Evolutionary conservation across 1,140 invertebrate genomes (phyloP).

Genomic region (Drosophila hydei): DNA sequence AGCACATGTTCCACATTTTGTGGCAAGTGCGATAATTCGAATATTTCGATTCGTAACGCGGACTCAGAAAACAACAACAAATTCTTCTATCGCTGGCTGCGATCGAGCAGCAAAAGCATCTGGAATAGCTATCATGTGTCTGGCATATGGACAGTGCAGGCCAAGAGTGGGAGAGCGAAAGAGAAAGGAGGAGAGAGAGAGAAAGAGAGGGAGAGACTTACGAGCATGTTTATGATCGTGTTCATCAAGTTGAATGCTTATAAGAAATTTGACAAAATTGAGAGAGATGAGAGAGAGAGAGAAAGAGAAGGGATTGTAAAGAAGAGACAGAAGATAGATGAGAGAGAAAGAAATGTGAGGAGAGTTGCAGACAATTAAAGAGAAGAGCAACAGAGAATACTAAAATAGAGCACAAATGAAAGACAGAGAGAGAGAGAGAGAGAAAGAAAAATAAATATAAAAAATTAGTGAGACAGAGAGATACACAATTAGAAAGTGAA

Average conservation of each 20-base stretch:
- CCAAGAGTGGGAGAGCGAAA: background rate
- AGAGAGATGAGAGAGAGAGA: background rate
- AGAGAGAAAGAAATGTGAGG: no score
- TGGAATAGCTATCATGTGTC: constrained; percentile 9
- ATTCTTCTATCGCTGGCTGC: constrained; percentile 7
- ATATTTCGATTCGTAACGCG: constrained; percentile 19
- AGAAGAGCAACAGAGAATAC: no score
- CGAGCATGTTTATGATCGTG: no score
- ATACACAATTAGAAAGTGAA: no score
- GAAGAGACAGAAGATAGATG: background rate
- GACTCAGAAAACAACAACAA: background rate
- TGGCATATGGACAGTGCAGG: background rate
- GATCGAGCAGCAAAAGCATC: constrained; percentile 4
- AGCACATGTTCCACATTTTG: constrained; percentile 47
- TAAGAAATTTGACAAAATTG: background rate
- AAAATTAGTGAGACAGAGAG: background rate
- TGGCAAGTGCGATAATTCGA: constrained; percentile 44
- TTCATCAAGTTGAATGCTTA: no score
- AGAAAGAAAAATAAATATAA: background rate
- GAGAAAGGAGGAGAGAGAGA: background rate
- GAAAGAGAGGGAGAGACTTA: background rate
- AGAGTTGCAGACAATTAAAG: no score
- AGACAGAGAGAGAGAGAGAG: background rate
- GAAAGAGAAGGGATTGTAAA: no score
- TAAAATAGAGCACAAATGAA: background rate